Conservation (phyloP, 2,113 vertebrate species). For the Hypomesus transpacificus region DNA sequence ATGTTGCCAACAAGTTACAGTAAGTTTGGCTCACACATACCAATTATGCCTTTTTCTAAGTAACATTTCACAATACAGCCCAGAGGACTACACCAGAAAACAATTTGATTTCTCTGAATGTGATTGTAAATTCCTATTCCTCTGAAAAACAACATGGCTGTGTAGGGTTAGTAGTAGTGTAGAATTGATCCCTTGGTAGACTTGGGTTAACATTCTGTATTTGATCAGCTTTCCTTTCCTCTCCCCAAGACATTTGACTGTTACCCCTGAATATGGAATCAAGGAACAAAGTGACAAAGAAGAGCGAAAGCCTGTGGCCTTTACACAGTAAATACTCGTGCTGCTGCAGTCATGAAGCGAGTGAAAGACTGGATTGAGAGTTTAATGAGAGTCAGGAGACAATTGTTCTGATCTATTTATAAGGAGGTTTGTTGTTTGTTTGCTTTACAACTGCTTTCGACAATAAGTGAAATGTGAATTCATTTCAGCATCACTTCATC, state of each 20-base stretch:
- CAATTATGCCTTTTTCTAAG: slow-evolving; percentile 74
- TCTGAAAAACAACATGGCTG: slow-evolving; percentile 64
- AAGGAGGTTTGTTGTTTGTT: slow-evolving; percentile 53
- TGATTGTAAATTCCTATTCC: slow-evolving; percentile 71
- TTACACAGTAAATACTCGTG: slow-evolving; percentile 31
- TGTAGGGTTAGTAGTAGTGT: slow-evolving; percentile 33
- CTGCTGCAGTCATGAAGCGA: slow-evolving; percentile 43
- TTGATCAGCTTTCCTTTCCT: slow-evolving; percentile 53
- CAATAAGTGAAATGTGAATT: neutral
- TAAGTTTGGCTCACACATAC: slow-evolving; percentile 74
- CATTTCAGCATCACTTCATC: too few relatives aligned
- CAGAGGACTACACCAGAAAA: slow-evolving; percentile 68
- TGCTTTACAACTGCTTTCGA: neutral
- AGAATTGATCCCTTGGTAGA: slow-evolving; percentile 24
- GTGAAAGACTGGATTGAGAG: slow-evolving; percentile 52
- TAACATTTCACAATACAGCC: slow-evolving; percentile 67
- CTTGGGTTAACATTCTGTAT: slow-evolving; percentile 44
- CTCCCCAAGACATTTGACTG: slow-evolving; percentile 20
- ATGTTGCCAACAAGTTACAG: slow-evolving; percentile 71
- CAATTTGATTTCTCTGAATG: slow-evolving; percentile 72
- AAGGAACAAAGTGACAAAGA: slow-evolving; percentile 54
- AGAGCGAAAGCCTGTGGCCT: slow-evolving; percentile 57
- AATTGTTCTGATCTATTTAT: slow-evolving; percentile 51
- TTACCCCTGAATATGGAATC: slow-evolving; percentile 53
- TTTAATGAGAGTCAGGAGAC: slow-evolving; percentile 67